phyloP scores from a whole-genome alignment of 2,888 invertebrate species.

The Clistopyga incitator region DNA sequence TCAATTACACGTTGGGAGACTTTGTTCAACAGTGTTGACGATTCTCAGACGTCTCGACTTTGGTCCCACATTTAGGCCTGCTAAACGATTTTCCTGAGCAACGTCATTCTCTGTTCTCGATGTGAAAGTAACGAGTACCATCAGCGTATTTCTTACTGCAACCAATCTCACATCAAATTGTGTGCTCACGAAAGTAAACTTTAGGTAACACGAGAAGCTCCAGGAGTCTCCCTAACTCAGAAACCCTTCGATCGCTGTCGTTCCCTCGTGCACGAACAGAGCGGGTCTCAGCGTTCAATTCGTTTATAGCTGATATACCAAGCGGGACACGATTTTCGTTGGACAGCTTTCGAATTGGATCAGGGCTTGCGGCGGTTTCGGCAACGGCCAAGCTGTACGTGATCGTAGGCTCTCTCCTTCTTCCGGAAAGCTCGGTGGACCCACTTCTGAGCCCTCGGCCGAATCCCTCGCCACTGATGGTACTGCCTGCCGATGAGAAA shows the following conservation, averaged over 20 bases:
- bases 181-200: conserved; percentile 48
- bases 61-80: not conserved
- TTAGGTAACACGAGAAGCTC: conserved; percentile 14
- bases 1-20: too few species aligned
- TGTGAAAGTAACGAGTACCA: conserved; percentile 1
- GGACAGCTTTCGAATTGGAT: conserved; percentile 76
- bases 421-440: conserved; percentile 32
- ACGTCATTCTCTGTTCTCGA: not conserved
- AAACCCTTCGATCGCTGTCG: conserved; percentile 12
- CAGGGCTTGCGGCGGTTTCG: conserved; percentile 67
- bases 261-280: conserved; percentile 48
- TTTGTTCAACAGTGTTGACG: too few species aligned
- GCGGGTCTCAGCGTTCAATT: conserved; percentile 66
- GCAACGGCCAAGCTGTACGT: conserved; percentile 46
- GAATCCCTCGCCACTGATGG: conserved; percentile 40
- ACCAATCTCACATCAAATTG: conserved; percentile 33
- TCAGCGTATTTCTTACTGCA: not conserved
- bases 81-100: not conserved
- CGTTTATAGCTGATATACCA: conserved; percentile 73
- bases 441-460: conserved; percentile 42
- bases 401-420: conserved; percentile 42
- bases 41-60: too few species aligned
- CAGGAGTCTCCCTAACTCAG: conserved; percentile 1
- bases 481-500: conserved; percentile 38
- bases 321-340: conserved; percentile 63